Evolutionary conservation across 2,113 vertebrate genomes (phyloP).

Genomic region (Pelecanoides urinatrix): DNA sequence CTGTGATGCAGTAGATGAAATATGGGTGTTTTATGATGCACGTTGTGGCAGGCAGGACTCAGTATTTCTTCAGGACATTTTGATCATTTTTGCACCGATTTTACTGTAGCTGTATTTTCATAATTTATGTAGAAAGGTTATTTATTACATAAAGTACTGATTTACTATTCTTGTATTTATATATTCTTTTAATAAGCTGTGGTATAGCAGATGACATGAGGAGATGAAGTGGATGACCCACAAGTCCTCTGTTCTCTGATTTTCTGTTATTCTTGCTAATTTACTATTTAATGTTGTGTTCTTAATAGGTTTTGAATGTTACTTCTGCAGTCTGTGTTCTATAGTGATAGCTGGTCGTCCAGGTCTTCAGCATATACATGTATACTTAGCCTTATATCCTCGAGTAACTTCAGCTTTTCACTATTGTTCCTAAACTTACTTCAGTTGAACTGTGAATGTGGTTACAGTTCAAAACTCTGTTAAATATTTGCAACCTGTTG

Average conservation of each 20-base stretch:
- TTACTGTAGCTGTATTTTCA: background rate
- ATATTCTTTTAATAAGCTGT: background rate
- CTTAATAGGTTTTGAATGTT: background rate
- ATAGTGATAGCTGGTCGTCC: background rate
- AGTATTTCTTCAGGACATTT: background rate
- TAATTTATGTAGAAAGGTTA: background rate
- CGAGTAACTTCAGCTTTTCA: background rate
- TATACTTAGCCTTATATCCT: background rate
- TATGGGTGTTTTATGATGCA: background rate
- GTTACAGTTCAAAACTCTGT: background rate
- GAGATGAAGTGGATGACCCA: background rate
- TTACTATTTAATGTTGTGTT: background rate
- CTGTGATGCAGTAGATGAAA: background rate
- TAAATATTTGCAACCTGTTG: background rate
- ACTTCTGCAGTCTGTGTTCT: background rate
- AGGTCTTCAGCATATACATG: background rate
- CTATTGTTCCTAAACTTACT: background rate
- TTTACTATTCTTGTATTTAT: background rate
- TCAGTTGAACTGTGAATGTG: background rate
- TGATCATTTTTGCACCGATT: background rate
- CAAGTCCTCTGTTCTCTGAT: background rate
- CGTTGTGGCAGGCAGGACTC: background rate
- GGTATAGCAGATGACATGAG: background rate
- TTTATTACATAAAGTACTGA: constrained; percentile 5
- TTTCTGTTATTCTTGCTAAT: background rate